A percentile compares a stretch with the other conserved stretches of the same genome.
Evolutionary conservation across 2,888 invertebrate genomes (phyloP).

Genomic region (Dryomyza anilis): DNA sequence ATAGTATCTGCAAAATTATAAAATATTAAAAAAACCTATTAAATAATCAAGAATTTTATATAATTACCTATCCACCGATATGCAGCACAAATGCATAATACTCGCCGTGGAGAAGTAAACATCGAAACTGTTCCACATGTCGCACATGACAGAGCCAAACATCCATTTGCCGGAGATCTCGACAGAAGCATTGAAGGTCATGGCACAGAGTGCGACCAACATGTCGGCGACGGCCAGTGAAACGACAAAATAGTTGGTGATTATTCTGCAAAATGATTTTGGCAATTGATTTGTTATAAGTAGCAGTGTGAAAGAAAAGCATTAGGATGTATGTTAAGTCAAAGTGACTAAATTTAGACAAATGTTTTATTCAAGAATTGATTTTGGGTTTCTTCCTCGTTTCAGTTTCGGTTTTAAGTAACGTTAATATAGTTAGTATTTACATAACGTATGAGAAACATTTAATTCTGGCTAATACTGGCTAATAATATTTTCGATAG

Average conservation of each 20-base stretch:
- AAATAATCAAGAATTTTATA: too few species aligned
- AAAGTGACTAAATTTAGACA: too few species aligned
- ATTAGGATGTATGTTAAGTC: neutral
- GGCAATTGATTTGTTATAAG: neutral
- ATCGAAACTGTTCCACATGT: slow-evolving; percentile 92
- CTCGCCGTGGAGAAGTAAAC: slow-evolving; percentile 93
- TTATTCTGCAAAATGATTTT: slow-evolving; percentile 65
- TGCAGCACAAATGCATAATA: slow-evolving; percentile 91
- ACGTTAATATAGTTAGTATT: too few species aligned
- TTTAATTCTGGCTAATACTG: too few species aligned
- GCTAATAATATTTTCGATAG: too few species aligned
- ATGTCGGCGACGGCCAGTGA: slow-evolving; percentile 93
- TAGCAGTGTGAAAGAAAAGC: neutral
- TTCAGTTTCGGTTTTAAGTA: too few species aligned
- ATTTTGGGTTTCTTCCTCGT: too few species aligned
- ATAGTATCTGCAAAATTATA: slow-evolving; percentile 74
- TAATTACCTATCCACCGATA: slow-evolving; percentile 76
- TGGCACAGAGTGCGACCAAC: slow-evolving; percentile 87
- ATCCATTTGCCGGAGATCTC: slow-evolving; percentile 85
- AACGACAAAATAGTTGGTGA: slow-evolving; percentile 95
- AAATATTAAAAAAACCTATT: too few species aligned
- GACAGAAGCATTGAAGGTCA: slow-evolving; percentile 92
- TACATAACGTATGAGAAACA: too few species aligned
- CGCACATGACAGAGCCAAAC: slow-evolving; percentile 89
- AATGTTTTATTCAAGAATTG: too few species aligned